phyloP scores from a whole-genome alignment of 2,888 invertebrate species.

The Fabriciana adippe region DNA sequence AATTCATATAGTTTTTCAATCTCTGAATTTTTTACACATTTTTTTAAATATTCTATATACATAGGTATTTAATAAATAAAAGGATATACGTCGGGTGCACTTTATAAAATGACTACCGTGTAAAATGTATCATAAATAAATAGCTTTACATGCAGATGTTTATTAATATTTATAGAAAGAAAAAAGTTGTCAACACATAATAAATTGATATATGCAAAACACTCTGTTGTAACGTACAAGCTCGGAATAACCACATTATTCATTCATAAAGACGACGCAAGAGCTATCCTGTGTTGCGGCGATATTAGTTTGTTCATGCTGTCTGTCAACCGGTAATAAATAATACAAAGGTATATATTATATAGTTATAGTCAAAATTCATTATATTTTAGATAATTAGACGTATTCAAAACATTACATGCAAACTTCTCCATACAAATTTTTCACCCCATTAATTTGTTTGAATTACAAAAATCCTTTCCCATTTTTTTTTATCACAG shows the following conservation, averaged over 20 bases:
- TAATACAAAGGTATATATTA: slow-evolving; percentile 21
- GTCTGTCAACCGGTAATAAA: slow-evolving; percentile 34
- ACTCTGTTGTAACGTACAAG: slow-evolving; percentile 41
- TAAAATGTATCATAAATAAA: slow-evolving; percentile 31
- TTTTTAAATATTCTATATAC: no score
- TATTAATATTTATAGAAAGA: slow-evolving; percentile 31
- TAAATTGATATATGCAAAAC: slow-evolving; percentile 42
- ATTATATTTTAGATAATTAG: slow-evolving; percentile 1
- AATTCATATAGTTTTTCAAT: no score
- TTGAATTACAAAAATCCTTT: no score
- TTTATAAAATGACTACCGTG: slow-evolving; percentile 22
- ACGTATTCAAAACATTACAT: neutral
- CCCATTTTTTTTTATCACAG: no score
- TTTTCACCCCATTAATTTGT: no score
- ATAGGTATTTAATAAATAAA: neutral
- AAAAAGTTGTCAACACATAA: slow-evolving; percentile 35
- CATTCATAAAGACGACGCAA: slow-evolving; percentile 47
- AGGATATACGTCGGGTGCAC: neutral
- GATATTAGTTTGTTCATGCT: slow-evolving; percentile 40
- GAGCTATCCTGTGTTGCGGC: slow-evolving; percentile 42
- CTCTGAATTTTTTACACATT: no score
- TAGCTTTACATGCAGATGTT: slow-evolving; percentile 19
- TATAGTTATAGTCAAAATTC: neutral
- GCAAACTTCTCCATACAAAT: no score
- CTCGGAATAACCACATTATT: slow-evolving; percentile 50